Base-by-base conservation (phyloP, 2,797 vertebrate species). In the Tapirus indicus region DNA sequence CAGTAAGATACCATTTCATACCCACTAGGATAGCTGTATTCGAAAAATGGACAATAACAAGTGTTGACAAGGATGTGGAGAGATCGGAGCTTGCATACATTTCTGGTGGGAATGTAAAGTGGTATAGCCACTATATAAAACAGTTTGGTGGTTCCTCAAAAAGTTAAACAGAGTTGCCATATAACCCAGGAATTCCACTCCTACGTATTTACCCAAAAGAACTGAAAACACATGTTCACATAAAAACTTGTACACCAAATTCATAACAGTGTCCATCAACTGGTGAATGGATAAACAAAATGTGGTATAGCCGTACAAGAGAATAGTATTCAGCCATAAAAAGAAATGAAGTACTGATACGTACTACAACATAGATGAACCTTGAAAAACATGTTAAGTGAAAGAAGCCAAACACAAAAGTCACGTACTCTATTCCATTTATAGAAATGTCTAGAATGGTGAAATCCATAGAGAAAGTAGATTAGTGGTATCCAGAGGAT, bases 101-200 rank as follows among this genome's bases (percentile, higher is more conserved):
- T 56, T 7, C 54, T 88, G 66, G 64, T 88, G 27, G 44, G 44
- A 92, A 64, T 79, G 44, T 82, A 74, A 74, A 83, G 21, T 94
- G 75, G 5, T 44, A 17, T 11, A 71, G 41, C 49, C 21, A 25
- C 60, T 90, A 2, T 97, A 29, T 83, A 71, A 95, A 89, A 93
- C 68, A 80, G 23, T 58, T 60, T 69, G 83, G 44, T 27, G 68
- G 47, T 86, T 82, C 62, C 44, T 96, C 23, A 85, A 20, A 74
- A 77, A 94, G 49, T 89, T 93, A 94, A 83, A 88, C 44, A 47
- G 32, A 75, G 35, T 75, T 80, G 60, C 29, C 20, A 17, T 93
- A 44, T 64, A 60, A 80, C 27, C 47, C 14, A 79, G 74, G 56
- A 94, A 0, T 89, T 83, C 62, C 13, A 18, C 18, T 56, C 72